Base-by-base conservation (phyloP, 2,888 invertebrate genomes). In the Conomelus anceps region DNA sequence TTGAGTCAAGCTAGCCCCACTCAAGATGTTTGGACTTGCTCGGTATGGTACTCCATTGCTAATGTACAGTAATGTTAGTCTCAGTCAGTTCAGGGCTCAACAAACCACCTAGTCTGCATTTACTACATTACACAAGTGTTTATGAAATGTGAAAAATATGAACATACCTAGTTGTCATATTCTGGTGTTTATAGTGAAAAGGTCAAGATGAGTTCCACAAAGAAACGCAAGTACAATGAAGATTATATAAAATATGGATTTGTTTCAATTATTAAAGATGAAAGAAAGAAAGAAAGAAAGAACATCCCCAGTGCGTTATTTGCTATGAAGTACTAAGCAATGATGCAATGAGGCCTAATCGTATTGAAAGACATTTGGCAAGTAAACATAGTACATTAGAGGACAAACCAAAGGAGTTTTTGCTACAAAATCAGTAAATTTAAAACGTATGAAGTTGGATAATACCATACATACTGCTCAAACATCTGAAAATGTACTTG, bases 161-260 rank as follows among this genome's bases (percentile, higher is more conserved):
- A n/a, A n/a, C n/a, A n/a, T n/a, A n/a, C n/a, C n/a, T n/a, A n/a
- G n/a, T n/a, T n/a, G n/a, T n/a, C n/a, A n/a, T n/a, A n/a, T n/a
- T n/a, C n/a, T n/a, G n/a, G n/a, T n/a, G n/a, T n/a, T n/a, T n/a
- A n/a, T n/a, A n/a, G n/a, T n/a, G n/a, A n/a, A n/a, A n/a, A n/a
- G n/a, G n/a, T n/a, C n/a, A 17, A 41, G 41, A 41, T 41, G 41
- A 41, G 41, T 17, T 41, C 41, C 11, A 17, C 41, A 41, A 41
- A 41, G 41, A 41, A 41, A 41, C 41, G 41, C 41, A 41, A 41
- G 41, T 41, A 41, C 17, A 41, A 41, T 41, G 41, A 41, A 13
- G 41, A 41, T 41, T 89, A 89, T 89, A 86, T 89, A 17, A 89
- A 89, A 41, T 89, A 87, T 87, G 87, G 89, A 24, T 89, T 86